Percentiles rank a stretch among this genome's conserved stretches.
phyloP scores from a whole-genome alignment of 2,888 invertebrate genomes.

The Buathra laborator region DNA sequence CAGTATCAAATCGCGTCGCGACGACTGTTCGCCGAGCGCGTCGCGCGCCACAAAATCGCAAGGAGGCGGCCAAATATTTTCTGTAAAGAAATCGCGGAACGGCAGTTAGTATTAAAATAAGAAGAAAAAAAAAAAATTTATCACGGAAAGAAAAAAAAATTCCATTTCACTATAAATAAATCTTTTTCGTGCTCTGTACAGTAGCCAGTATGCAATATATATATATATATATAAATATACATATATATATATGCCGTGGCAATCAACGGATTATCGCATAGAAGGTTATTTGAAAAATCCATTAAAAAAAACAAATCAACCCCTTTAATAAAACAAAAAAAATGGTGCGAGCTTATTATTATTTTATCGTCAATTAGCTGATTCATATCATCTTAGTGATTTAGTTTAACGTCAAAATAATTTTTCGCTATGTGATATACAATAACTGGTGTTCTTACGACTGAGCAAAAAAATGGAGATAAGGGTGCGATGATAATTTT shows the following conservation, averaged over 20 bases:
- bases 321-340: background rate
- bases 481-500: background rate
- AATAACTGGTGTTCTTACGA: slow-evolving; percentile 52
- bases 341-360: slow-evolving; percentile 15
- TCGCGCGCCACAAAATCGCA: slow-evolving; percentile 73
- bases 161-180: slow-evolving; percentile 37
- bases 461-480: slow-evolving; percentile 17
- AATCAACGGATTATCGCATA: slow-evolving; percentile 38
- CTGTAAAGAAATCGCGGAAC: slow-evolving; percentile 70
- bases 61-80: slow-evolving; percentile 77
- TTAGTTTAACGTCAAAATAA: background rate
- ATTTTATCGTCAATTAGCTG: slow-evolving; percentile 6
- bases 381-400: slow-evolving; percentile 19
- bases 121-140: slow-evolving; percentile 1
- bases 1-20: slow-evolving; percentile 56
- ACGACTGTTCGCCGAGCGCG: slow-evolving; percentile 64
- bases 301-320: background rate
- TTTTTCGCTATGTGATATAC: slow-evolving; percentile 53
- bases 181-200: slow-evolving; percentile 42
- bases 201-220: slow-evolving; percentile 26
- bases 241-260: slow-evolving; percentile 33
- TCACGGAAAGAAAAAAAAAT: slow-evolving; percentile 18
- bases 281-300: slow-evolving; percentile 9
- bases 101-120: slow-evolving; percentile 16
- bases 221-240: background rate